Base-by-base conservation (phyloP, 2,797 vertebrate genomes). In the Kryptolebias ocellatus region DNA sequence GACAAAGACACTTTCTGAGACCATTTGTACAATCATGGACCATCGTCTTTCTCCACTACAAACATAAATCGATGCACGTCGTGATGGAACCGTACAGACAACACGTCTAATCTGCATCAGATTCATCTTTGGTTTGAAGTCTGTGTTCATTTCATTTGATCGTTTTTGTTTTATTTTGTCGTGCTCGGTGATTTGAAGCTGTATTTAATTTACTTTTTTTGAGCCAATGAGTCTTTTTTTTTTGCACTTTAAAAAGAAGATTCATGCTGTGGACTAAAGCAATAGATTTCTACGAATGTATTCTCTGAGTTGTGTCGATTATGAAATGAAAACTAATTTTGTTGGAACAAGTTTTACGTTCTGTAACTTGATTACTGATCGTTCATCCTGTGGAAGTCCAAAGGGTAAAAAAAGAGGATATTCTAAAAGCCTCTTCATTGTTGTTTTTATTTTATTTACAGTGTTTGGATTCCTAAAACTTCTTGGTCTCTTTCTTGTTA, bases 221-320 rank as follows among this genome's bases (percentile, higher is more conserved):
- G 53, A 80, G 74, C 64, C 67, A 78, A 78, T 80, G 66, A 76
- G 78, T 80, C 64, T 79, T 24, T 24, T 45, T 65, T 12, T 76
- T 83, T 81, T 77, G 91, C 87, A 91, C 85, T 90, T 84, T 85
- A 83, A 72, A 78, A 83, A 72, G 76, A 42, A 70, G 24, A 78
- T 83, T 85, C 85, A 87, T 89, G 84, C 72, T 66, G 24, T 72
- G 49, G 12, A 70, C 56, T 67, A 28, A 77, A 86, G 88, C 86
- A 84, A 84, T 89, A 87, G 46, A 83, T 75, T 83, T 76, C 55
- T 76, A 76, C 62, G 39, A 80, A 82, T 82, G 74, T 77, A 67
- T 71, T 49, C 14, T 69, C 73, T 11, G 65, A 56, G 24, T 56
- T 64, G 2, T 60, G 16, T 71, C 45, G 64, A 14, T 64, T 1